phyloP scores from a whole-genome alignment of 2,888 invertebrate genomes.

The Spisula subtruncata region DNA sequence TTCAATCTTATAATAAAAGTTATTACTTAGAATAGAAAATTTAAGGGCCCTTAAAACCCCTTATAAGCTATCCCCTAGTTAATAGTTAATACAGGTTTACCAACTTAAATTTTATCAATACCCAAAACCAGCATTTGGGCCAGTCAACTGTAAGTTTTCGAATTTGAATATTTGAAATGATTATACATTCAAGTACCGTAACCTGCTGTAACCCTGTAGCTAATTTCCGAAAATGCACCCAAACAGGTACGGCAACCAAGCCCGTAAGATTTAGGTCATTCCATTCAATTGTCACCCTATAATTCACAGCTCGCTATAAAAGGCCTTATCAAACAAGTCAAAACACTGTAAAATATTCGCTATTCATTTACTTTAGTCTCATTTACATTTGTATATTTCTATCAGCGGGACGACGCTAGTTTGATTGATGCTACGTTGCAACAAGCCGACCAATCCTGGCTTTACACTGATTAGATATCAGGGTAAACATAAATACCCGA shows the following conservation, averaged over 20 bases:
- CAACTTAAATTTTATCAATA: too few species aligned
- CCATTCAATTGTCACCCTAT: not conserved
- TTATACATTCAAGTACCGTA: too few species aligned
- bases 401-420: slow-evolving; percentile 30
- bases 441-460: not conserved
- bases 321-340: slow-evolving; percentile 34
- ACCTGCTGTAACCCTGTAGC: not conserved
- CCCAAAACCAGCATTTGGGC: too few species aligned
- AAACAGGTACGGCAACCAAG: not conserved
- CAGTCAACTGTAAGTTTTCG: too few species aligned
- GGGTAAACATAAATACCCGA: slow-evolving; percentile 36
- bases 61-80: too few species aligned
- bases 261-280: not conserved
- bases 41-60: too few species aligned
- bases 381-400: slow-evolving; percentile 35
- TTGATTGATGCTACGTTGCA: slow-evolving; percentile 32
- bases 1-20: too few species aligned
- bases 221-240: not conserved
- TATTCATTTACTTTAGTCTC: slow-evolving; percentile 28
- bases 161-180: too few species aligned
- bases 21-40: too few species aligned
- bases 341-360: slow-evolving; percentile 17
- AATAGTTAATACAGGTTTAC: too few species aligned
- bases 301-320: slow-evolving; percentile 39
- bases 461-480: slow-evolving; percentile 18